These are phyloP conservation scores for Zoanthus sansibaricus DNA, from an alignment of 92 coral and sea anemone genomes.

Conservation along the genomic window DNA sequence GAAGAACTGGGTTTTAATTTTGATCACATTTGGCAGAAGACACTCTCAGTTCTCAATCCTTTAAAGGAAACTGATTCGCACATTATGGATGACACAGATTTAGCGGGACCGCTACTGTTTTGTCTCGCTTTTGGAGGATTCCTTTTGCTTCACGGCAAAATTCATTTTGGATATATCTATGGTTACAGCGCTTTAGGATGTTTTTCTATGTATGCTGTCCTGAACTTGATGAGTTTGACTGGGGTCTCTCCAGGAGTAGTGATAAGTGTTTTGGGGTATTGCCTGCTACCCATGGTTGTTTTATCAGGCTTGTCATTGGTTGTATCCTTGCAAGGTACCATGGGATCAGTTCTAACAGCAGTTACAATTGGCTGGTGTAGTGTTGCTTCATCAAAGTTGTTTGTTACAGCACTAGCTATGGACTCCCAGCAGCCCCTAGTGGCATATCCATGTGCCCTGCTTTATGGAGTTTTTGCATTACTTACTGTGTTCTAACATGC, in stretches of 20 bases:
- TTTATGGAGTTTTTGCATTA: constrained; percentile 95
- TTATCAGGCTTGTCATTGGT: constrained; percentile 84
- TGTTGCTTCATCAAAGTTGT: constrained; percentile 92
- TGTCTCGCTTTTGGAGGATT: constrained; percentile 97
- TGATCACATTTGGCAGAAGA: constrained; percentile 96
- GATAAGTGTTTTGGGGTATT: constrained; percentile 92
- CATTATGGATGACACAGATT: constrained; percentile 98
- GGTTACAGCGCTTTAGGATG: constrained; percentile 94
- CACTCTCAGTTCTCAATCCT: constrained; percentile 95
- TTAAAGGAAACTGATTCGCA: constrained; percentile 85
- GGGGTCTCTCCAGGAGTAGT: constrained; percentile 94
- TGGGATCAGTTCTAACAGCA: constrained; percentile 78
- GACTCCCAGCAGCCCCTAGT: constrained; percentile 95
- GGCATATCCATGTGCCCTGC: constrained; percentile 97
- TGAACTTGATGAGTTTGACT: constrained; percentile 95
- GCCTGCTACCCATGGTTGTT: constrained; percentile 92
- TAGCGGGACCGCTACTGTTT: constrained; percentile 94
- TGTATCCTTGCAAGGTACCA: constrained; percentile 85
- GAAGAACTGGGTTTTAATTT: constrained; percentile 97
- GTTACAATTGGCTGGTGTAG: constrained; percentile 98
- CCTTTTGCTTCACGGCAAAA: constrained; percentile 93
- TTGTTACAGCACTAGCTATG: constrained; percentile 94
- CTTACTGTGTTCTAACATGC: constrained; percentile 82
- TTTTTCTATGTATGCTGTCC: constrained; percentile 86
- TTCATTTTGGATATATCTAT: constrained; percentile 93